Conservation (phyloP, 2,113 vertebrate genomes). For the Odobenus rosmarus region DNA sequence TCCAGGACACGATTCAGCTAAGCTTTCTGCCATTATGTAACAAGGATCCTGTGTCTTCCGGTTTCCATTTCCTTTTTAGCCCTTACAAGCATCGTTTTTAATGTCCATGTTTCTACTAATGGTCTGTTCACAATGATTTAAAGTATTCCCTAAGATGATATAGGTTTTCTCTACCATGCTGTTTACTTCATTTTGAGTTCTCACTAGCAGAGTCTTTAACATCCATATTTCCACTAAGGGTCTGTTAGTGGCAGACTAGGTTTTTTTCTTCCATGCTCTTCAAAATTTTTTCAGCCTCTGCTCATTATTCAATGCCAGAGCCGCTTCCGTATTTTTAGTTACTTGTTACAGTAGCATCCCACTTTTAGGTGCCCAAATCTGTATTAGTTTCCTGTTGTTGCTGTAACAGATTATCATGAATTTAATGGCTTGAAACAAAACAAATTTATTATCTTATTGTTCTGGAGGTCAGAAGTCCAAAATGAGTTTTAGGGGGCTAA, state of each 20-base stretch:
- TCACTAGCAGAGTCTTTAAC: not conserved
- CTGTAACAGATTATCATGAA: not conserved
- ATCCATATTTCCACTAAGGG: not conserved
- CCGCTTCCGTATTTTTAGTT: not conserved
- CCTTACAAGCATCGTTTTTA: not conserved
- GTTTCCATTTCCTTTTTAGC: not conserved
- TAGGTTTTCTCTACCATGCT: not conserved
- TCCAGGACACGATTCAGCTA: not conserved
- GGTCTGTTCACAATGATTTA: not conserved
- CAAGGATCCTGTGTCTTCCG: not conserved
- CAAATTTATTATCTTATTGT: not conserved
- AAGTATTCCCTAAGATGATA: not conserved
- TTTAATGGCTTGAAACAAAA: not conserved
- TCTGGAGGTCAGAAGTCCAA: not conserved
- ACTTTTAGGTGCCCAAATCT: not conserved
- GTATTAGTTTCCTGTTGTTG: not conserved
- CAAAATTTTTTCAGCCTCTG: not conserved
- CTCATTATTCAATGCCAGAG: not conserved
- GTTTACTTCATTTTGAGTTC: not conserved
- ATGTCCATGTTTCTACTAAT: not conserved
- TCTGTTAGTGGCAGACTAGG: not conserved
- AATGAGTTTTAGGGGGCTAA: not conserved
- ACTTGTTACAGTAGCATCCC: not conserved
- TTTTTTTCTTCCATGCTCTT: not conserved
- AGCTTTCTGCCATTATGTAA: not conserved